A percentile compares a stretch with the other conserved stretches of the same genome.
These are phyloP conservation scores for Cosmia trapezina DNA, from an alignment of 2,888 invertebrate genomes.

Conservation along the genomic window DNA sequence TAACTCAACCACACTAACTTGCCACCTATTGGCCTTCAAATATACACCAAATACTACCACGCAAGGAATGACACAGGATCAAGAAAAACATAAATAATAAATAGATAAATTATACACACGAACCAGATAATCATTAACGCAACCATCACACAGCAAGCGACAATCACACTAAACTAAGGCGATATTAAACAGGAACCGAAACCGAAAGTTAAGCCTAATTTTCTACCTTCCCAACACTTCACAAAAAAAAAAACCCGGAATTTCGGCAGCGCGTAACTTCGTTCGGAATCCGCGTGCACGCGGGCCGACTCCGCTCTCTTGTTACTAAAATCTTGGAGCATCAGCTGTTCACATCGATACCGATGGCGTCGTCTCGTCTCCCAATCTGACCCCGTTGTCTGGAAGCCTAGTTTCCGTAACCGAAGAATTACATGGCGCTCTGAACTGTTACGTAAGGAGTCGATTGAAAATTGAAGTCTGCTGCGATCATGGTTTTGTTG, in stretches of 20 bases:
- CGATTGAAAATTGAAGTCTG: slow-evolving; percentile 13
- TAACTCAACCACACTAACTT: neutral
- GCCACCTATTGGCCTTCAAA: neutral
- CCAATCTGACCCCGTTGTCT: slow-evolving; percentile 84
- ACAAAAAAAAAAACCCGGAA: slow-evolving; percentile 13
- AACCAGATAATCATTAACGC: neutral
- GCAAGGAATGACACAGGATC: neutral
- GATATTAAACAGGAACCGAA: neutral
- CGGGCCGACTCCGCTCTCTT: slow-evolving; percentile 58
- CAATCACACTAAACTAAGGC: neutral
- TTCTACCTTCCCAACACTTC: slow-evolving; percentile 9
- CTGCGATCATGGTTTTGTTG: neutral
- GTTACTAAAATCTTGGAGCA: slow-evolving; percentile 82
- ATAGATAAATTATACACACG: neutral
- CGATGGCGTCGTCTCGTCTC: slow-evolving; percentile 87
- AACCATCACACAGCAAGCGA: neutral
- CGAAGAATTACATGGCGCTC: slow-evolving; percentile 54
- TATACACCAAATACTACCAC: neutral
- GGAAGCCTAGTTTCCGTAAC: slow-evolving; percentile 73
- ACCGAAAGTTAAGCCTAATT: neutral
- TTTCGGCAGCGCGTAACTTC: slow-evolving; percentile 55
- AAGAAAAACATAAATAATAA: neutral
- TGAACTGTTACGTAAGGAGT: slow-evolving; percentile 44
- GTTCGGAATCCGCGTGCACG: slow-evolving; percentile 62
- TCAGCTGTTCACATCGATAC: slow-evolving; percentile 88